These are phyloP conservation scores for Chymomyza procnemis DNA, from an alignment of 2,888 invertebrate genomes.

Conservation along the genomic window DNA sequence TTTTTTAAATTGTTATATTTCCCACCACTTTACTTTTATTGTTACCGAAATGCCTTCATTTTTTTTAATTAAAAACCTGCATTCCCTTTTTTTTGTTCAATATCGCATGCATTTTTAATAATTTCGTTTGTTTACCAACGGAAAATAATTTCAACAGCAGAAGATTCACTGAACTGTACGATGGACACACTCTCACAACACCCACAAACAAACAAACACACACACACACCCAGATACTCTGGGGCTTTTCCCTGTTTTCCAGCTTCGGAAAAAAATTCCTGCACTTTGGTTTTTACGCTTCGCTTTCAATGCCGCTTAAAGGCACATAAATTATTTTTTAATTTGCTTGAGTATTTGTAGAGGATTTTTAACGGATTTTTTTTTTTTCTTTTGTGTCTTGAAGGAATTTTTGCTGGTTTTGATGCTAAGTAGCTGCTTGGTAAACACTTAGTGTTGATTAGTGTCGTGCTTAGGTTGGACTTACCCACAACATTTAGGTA, in stretches of 20 bases:
- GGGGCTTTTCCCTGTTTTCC: constrained; percentile 3
- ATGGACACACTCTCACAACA: constrained; percentile 25
- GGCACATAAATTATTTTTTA: constrained; percentile 67
- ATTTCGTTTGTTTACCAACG: constrained; percentile 63
- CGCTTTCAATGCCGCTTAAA: constrained; percentile 45
- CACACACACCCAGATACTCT: neutral
- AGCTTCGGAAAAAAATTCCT: neutral
- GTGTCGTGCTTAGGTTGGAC: constrained; percentile 64
- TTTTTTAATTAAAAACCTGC: constrained; percentile 61
- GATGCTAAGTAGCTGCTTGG: neutral
- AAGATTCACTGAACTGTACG: constrained; percentile 66
- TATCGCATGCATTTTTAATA: constrained; percentile 64
- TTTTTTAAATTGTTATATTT: constrained; percentile 19
- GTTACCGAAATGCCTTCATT: neutral
- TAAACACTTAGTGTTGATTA: constrained; percentile 40
- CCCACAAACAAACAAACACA: neutral
- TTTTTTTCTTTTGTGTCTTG: constrained; percentile 8
- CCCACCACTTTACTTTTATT: neutral
- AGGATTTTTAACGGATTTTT: constrained; percentile 46
- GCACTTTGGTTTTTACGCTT: constrained; percentile 14
- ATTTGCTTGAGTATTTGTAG: constrained; percentile 56
- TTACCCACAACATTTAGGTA: constrained; percentile 94
- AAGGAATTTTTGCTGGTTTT: neutral
- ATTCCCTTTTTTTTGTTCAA: constrained; percentile 27
- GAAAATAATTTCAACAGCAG: constrained; percentile 58